These are phyloP conservation scores for Agrilus planipennis DNA, from an alignment of 1,140 invertebrate species.

Conservation along the genomic window DNA sequence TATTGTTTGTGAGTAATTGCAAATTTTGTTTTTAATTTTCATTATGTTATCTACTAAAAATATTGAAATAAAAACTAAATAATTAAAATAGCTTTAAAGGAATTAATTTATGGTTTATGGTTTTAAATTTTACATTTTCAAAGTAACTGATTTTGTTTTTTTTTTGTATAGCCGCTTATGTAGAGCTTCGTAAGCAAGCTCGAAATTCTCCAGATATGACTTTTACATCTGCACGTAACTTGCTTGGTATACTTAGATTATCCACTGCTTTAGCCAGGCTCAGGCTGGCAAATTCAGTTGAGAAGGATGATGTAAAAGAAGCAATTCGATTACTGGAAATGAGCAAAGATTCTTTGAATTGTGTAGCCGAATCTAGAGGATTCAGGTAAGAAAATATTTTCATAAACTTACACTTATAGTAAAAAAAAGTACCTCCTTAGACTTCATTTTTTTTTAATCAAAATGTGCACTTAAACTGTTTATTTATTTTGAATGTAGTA, in stretches of 20 bases:
- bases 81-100: too few species aligned
- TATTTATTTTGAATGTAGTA: too few species aligned
- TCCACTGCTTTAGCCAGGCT: conserved; percentile 88
- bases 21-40: too few species aligned
- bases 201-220: conserved; percentile 84
- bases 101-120: too few species aligned
- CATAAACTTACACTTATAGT: too few species aligned
- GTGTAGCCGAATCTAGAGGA: conserved; percentile 40
- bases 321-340: conserved; percentile 91
- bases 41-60: too few species aligned
- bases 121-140: too few species aligned
- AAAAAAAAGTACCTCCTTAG: too few species aligned
- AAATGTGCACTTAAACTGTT: too few species aligned
- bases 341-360: conserved; percentile 87
- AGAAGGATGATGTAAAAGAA: conserved; percentile 89
- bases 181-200: conserved; percentile 86
- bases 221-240: conserved; percentile 88
- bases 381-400: conserved; percentile 34
- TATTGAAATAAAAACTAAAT: too few species aligned
- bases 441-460: too few species aligned
- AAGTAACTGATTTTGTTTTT: too few species aligned
- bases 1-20: conserved; percentile 78
- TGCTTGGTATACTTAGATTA: conserved; percentile 86
- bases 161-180: conserved; percentile 80
- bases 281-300: conserved; percentile 74